Evolutionary conservation across 2,113 vertebrate species (phyloP), one percentile per base, ranked within the genome.

Genomic region (Anoura caudifer): DNA sequence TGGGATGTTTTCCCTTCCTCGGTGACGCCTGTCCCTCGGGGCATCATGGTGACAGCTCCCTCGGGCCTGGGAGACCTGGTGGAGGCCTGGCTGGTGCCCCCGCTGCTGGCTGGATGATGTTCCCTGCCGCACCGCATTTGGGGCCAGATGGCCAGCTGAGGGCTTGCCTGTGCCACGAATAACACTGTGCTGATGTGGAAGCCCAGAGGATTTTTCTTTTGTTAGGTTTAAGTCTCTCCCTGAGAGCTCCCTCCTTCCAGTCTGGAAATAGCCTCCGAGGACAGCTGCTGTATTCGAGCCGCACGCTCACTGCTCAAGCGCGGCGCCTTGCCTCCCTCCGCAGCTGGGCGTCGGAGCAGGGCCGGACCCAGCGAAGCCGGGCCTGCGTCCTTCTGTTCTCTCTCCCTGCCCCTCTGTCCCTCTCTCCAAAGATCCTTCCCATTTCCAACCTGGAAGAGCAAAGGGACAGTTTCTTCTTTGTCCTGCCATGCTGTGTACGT

Each of bases 161-260:
- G 19, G 19, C 50, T 43, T 41, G 19, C 9, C 1, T 1, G 9
- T 61, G 65, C 92, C 96, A 90, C 2, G 13, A 83, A 89, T 61
- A 83, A 91, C 61, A 86, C 59, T 59, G 67, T 5, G 61, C 73
- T 72, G 54, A 87, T 91, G 76, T 52, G 89, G 96, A 95, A 98
- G 92, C 95, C 82, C 96, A 97, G 89, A 88, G 84, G 94, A 90
- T 36, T 96, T 95, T 98, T 96, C 97, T 97, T 97, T 97, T 92
- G 93, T 97, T 75, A 67, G 76, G 54, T 45, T 75, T 63, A 22
- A 69, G 43, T 33, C 88, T 87, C 67, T 80, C 31, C 41, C 67
- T 33, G 76, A 73, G 36, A 45, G 33, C 28, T 14, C 59, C 56
- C 12, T 75, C 63, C 56, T 90, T 84, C 47, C 65, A 26, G 41